phyloP scores from a whole-genome alignment of 2,113 vertebrate species.

The Rynchops niger region DNA sequence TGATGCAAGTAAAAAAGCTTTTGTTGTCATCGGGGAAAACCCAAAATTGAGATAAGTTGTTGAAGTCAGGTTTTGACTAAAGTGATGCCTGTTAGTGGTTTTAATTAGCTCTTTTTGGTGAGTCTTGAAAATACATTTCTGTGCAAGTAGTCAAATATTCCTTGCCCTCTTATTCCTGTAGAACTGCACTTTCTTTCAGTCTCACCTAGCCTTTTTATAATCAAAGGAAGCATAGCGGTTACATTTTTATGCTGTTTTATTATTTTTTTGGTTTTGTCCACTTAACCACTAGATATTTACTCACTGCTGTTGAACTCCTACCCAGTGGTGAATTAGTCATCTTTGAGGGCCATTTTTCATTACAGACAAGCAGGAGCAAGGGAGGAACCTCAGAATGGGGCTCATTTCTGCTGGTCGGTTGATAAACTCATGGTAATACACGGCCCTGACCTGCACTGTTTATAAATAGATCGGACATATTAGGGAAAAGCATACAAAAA shows the following conservation, averaged over 20 bases:
- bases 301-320: background rate
- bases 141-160: background rate
- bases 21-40: background rate
- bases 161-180: background rate
- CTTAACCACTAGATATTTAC: background rate
- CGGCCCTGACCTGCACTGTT: background rate
- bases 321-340: background rate
- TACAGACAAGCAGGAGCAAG: background rate
- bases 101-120: background rate
- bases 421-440: background rate
- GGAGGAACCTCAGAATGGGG: background rate
- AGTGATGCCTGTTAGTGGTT: background rate
- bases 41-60: background rate
- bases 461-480: accelerated
- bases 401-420: background rate
- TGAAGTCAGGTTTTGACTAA: background rate
- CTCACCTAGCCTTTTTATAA: background rate
- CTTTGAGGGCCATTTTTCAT: background rate
- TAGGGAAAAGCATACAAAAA: background rate
- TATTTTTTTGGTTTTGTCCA: background rate
- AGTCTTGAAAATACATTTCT: background rate
- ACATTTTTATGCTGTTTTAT: background rate
- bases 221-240: background rate
- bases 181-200: background rate
- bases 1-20: background rate